These are phyloP conservation scores for Phaethornis superciliosus DNA, from an alignment of 2,113 vertebrate genomes.

Conservation along the genomic window DNA sequence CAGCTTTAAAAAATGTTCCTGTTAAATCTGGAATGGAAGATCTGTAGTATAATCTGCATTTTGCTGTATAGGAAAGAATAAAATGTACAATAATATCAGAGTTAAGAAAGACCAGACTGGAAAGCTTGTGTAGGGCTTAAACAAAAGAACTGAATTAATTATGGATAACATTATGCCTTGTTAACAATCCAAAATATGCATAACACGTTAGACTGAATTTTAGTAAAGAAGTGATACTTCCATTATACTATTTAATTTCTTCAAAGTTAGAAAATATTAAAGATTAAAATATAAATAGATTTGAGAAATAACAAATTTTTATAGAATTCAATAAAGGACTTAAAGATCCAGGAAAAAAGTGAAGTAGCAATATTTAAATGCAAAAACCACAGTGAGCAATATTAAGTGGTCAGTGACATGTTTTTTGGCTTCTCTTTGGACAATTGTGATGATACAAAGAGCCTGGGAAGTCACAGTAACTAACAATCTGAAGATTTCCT, in stretches of 20 bases:
- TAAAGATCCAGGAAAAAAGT: not conserved
- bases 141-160: not conserved
- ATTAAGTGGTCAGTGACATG: not conserved
- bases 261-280: not conserved
- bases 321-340: not conserved
- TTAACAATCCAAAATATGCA: not conserved
- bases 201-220: not conserved
- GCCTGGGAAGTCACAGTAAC: not conserved
- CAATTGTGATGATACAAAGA: not conserved
- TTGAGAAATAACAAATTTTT: not conserved
- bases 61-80: not conserved
- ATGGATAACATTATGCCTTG: not conserved
- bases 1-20: slow-evolving; percentile 5
- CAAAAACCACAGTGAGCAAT: not conserved
- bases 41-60: not conserved
- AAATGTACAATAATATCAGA: not conserved
- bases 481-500: not conserved
- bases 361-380: not conserved
- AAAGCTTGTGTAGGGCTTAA: not conserved
- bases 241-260: not conserved
- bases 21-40: not conserved
- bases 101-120: not conserved
- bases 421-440: not conserved
- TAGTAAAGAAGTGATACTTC: not conserved
- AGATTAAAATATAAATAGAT: not conserved